phyloP scores from a whole-genome alignment of 1,140 invertebrate genomes.

The Oreohelix idahoensis region DNA sequence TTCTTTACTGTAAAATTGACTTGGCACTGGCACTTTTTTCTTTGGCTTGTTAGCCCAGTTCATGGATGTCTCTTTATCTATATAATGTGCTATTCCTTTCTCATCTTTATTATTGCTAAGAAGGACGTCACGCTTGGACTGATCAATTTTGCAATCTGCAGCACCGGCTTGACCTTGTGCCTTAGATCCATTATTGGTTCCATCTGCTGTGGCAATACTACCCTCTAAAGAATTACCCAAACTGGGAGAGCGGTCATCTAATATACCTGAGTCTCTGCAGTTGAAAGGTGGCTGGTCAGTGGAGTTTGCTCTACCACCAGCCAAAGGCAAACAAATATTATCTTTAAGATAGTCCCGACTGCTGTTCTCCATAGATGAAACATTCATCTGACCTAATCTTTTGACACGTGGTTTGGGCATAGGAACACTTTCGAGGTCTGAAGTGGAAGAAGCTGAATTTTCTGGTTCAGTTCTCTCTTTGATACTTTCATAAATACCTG shows the following conservation, averaged over 20 bases:
- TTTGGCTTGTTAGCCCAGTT: background rate
- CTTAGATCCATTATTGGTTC: slow-evolving; percentile 4
- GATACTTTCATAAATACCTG: slow-evolving; percentile 48
- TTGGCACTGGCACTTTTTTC: background rate
- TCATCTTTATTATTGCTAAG: background rate
- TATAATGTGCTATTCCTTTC: background rate
- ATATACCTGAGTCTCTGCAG: slow-evolving; percentile 32
- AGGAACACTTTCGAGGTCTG: slow-evolving; percentile 34
- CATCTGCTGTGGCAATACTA: slow-evolving; percentile 19
- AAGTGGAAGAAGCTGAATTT: slow-evolving; percentile 38
- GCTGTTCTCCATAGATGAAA: background rate
- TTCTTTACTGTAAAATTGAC: slow-evolving; percentile 27
- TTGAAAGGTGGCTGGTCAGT: background rate
- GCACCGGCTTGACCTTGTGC: background rate
- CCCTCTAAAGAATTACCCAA: slow-evolving; percentile 32
- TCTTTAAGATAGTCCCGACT: background rate
- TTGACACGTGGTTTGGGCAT: slow-evolving; percentile 9
- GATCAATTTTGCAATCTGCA: background rate
- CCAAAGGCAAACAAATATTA: background rate
- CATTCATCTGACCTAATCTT: background rate
- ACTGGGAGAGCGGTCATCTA: slow-evolving; percentile 33
- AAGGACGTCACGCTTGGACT: background rate
- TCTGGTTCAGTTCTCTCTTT: slow-evolving; percentile 49
- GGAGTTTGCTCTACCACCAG: background rate
- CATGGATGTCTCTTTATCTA: background rate